Evolutionary conservation across 2,888 invertebrate genomes (phyloP), one percentile per base, ranked within the genome.

Genomic region (Drosophila infuscata): DNA sequence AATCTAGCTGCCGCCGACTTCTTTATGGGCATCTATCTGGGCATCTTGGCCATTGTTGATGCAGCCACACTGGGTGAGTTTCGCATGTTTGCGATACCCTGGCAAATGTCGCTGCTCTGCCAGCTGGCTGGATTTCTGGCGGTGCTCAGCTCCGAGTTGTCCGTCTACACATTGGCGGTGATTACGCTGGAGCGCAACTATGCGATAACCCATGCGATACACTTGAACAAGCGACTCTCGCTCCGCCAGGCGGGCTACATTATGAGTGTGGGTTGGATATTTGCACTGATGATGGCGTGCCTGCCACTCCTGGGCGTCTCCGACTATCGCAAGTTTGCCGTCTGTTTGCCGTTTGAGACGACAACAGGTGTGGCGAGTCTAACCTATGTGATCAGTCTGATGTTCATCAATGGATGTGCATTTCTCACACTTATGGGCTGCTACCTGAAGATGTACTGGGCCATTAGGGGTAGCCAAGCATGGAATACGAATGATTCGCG

Each of bases 401-500:
- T 99, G 94, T 94, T 97, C 74, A 96, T 98, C 91, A 99, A 99
- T 93, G 98, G 99, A 6, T 94, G 98, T 30, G 98, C 99, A 3
- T 99, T 99, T 93, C 94, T 98, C 38, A 98, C 98, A 69, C 95
- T 99, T 62, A 98, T 99, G 95, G 97, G 98, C 63, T 99, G 99
- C 93, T 99, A 99, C 93, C 94, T 98, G 71, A 98, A 98, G 94
- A 99, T 99, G 98, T 99, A 99, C 94, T 98, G 98, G 94, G 98
- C 98, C 64, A 98, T 99, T 82, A 95, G 98, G n/a, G 98, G 98
- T 69, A 98, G 98, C 83, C 97, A 98, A 92, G 98, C 98, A 0
- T 99, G 99, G 99, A 99, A 99, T 93, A 98, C 98, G 4, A 99
- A 99, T 93, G 99, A 99, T 93, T 98, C 98, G 12, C 95, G 98